These are phyloP conservation scores for Drosophila sp. DNA, from an alignment of 1,140 invertebrate species.

Conservation along the genomic window DNA sequence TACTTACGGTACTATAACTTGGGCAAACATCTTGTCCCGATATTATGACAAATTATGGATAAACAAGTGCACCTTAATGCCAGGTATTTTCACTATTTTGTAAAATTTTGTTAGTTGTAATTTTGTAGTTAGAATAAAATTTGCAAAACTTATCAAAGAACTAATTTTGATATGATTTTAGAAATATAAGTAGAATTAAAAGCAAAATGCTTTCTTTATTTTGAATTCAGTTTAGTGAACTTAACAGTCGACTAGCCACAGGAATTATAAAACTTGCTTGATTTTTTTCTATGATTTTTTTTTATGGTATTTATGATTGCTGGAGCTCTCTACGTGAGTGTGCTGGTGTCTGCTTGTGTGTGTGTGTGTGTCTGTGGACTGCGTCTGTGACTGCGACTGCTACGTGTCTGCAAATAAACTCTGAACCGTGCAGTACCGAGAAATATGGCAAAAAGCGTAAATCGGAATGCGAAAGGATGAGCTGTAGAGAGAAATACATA, in stretches of 20 bases:
- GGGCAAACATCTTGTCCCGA: too few relatives aligned
- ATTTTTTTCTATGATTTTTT: slow-evolving; percentile 53
- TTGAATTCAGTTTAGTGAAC: background rate
- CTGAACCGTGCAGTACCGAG: slow-evolving; percentile 61
- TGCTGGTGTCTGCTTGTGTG: background rate
- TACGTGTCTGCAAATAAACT: slow-evolving; percentile 81
- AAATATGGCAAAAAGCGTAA: slow-evolving; percentile 52
- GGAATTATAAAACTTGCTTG: background rate
- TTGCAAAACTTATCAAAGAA: too few relatives aligned
- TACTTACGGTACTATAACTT: background rate
- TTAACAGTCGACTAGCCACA: background rate
- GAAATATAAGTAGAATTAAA: too few relatives aligned
- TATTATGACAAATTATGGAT: too few relatives aligned
- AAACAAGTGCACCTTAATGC: too few relatives aligned
- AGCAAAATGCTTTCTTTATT: too few relatives aligned
- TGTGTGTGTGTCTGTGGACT: slow-evolving; percentile 14
- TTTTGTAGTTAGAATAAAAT: too few relatives aligned
- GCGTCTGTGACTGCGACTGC: slow-evolving; percentile 39
- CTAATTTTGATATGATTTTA: too few relatives aligned
- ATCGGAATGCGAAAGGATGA: slow-evolving; percentile 25
- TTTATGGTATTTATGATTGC: slow-evolving; percentile 79
- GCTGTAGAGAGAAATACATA: background rate
- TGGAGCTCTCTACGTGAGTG: slow-evolving; percentile 23
- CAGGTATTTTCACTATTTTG: too few relatives aligned
- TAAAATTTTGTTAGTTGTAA: too few relatives aligned